Evolutionary conservation across 1,140 invertebrate species (phyloP).

Genomic region (Forficula auricularia): DNA sequence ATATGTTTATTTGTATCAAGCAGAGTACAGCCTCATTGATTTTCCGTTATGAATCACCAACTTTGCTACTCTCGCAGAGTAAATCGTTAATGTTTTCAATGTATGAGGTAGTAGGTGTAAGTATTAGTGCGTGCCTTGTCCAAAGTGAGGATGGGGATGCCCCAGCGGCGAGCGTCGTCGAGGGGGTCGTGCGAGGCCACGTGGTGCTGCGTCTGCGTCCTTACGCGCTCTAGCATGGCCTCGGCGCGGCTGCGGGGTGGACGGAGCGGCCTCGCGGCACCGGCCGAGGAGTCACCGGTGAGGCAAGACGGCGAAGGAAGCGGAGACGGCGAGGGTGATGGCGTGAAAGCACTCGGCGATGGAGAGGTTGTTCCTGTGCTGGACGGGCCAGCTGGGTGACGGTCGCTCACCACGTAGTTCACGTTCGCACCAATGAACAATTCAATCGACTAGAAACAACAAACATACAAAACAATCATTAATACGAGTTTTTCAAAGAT

Average conservation of each 20-base stretch:
- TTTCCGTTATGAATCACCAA: too few relatives aligned
- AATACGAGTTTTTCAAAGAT: not conserved
- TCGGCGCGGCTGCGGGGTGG: conserved; percentile 40
- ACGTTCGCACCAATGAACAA: conserved; percentile 36
- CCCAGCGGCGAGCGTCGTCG: conserved; percentile 32
- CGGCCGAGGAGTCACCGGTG: conserved; percentile 20
- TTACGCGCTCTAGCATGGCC: conserved; percentile 49
- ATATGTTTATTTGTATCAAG: too few relatives aligned
- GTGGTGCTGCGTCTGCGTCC: conserved; percentile 28
- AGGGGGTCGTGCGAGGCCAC: conserved; percentile 32
- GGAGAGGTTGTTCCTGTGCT: conserved; percentile 25
- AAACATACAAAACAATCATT: too few relatives aligned
- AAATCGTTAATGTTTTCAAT: too few relatives aligned
- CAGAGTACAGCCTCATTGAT: too few relatives aligned
- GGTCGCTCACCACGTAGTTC: conserved; percentile 36
- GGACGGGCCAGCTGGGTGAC: conserved; percentile 26
- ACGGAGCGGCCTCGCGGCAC: not conserved
- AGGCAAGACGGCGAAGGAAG: conserved; percentile 23
- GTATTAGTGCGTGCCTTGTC: conserved; percentile 21
- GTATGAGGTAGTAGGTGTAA: too few relatives aligned
- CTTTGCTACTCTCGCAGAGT: too few relatives aligned
- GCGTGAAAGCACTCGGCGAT: conserved; percentile 23
- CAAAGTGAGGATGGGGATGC: conserved; percentile 38
- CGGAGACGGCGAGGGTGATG: conserved; percentile 26
- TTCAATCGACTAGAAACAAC: conserved; percentile 27